Evolutionary conservation across 2,113 vertebrate genomes (phyloP), one percentile per base, ranked within the genome.

Genomic region (Alectura lathami): DNA sequence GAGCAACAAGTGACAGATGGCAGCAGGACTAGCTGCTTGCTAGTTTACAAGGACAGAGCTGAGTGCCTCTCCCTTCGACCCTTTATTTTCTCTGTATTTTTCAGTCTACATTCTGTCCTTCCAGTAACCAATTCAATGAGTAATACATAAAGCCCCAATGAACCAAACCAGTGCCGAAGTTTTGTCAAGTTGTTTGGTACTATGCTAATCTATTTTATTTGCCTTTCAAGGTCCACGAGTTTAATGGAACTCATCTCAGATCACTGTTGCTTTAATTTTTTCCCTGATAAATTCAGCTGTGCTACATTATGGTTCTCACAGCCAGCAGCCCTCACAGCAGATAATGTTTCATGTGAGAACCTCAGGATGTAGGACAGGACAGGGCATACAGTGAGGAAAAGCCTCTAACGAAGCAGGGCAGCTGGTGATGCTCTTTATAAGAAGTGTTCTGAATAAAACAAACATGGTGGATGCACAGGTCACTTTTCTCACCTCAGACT

Each of bases 191-290:
- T 64, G 60, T 60, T 86, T 87, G 53, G 13, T 47, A 43, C 83
- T 48, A 22, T 9, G 68, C 47, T 83, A 54, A 81, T 69, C 64
- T 81, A 53, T 84, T 88, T 79, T 57, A 87, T 77, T 88, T 77
- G 69, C 82, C 54, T 96, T 88, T 91, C 92, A 88, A 94, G 83
- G 89, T 83, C 76, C 32, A 13, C 11, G 42, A 56, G 45, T 93
- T 96, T 95, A 92, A 92, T 88, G 66, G 73, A 88, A 85, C 48
- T 88, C 82, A 50, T 77, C 84, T 88, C 43, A 54, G 50, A 68
- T 70, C 40, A 70, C 66, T 5, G 3, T 53, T 80, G 56, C 48
- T 75, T 89, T 23, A 36, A 82, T 74, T 74, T 76, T 92, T 90
- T 83, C 27, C 47, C 27, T 27, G n/a, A 45, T 69, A 16, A 92